Evolutionary conservation across 2,113 vertebrate species (phyloP).

Genomic region (Lates calcarifer): DNA sequence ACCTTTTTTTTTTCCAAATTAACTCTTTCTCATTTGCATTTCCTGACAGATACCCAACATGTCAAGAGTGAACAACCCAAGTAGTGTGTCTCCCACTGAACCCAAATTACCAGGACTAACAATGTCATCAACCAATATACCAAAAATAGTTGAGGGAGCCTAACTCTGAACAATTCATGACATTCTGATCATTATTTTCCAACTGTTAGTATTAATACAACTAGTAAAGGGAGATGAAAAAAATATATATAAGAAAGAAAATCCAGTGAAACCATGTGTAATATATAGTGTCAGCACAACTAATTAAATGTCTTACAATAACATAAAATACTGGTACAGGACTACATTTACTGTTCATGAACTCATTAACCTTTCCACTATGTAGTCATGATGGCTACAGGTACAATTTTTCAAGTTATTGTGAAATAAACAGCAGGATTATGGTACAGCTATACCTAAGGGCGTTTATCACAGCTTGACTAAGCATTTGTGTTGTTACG

Average conservation of each 20-base stretch:
- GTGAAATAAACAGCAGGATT: slow-evolving; percentile 53
- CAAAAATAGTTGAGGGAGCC: neutral
- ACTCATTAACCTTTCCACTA: slow-evolving; percentile 14
- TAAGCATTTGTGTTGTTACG: slow-evolving; percentile 64
- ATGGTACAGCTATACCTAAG: slow-evolving; percentile 49
- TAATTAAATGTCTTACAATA: neutral
- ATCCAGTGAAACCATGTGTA: neutral
- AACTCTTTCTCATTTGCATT: neutral
- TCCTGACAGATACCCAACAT: neutral
- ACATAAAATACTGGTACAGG: neutral
- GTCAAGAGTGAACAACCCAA: neutral
- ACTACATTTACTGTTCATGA: neutral
- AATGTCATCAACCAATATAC: neutral
- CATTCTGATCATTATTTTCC: neutral
- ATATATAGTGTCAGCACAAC: neutral
- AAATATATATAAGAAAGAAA: neutral
- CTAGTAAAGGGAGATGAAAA: neutral
- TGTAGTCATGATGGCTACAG: slow-evolving; percentile 23
- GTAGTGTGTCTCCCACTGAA: neutral
- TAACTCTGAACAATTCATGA: neutral
- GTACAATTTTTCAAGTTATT: slow-evolving; percentile 64
- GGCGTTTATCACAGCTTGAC: slow-evolving; percentile 57
- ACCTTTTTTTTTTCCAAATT: neutral
- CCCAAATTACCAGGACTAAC: neutral
- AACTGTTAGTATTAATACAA: neutral